Conservation (phyloP, 2,888 invertebrate genomes). For the Watsonalla binaria region DNA sequence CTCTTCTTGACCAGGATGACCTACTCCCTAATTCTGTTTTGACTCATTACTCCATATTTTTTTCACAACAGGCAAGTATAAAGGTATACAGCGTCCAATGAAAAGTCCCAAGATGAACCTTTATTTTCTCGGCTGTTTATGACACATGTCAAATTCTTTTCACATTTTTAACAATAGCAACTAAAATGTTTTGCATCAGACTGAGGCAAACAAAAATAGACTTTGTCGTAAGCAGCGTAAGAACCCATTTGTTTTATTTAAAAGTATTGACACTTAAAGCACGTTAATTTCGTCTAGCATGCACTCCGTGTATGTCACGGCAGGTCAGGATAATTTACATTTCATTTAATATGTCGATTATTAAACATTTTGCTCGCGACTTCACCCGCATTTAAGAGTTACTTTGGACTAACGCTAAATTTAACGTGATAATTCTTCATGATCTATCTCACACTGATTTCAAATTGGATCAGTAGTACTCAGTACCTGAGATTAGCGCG, state of each 20-base stretch:
- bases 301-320: constrained; percentile 7
- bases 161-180: not conserved
- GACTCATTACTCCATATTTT: not conserved
- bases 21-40: not conserved
- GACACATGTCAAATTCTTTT: not conserved
- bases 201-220: constrained; percentile 14
- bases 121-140: not conserved
- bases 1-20: no score
- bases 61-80: not conserved
- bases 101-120: not conserved
- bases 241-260: constrained; percentile 22
- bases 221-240: constrained; percentile 16
- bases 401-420: no score
- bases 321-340: not conserved
- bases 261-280: constrained; percentile 19
- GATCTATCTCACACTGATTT: no score
- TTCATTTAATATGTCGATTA: no score
- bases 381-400: no score
- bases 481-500: no score
- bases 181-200: not conserved
- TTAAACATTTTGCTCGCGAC: no score
- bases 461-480: no score
- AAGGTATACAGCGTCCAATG: not conserved
- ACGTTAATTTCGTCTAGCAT: constrained; percentile 8
- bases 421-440: no score